Evolutionary conservation across 2,888 invertebrate species (phyloP), one percentile per base, ranked within the genome.

Genomic region (Hoplodrina ambigua): DNA sequence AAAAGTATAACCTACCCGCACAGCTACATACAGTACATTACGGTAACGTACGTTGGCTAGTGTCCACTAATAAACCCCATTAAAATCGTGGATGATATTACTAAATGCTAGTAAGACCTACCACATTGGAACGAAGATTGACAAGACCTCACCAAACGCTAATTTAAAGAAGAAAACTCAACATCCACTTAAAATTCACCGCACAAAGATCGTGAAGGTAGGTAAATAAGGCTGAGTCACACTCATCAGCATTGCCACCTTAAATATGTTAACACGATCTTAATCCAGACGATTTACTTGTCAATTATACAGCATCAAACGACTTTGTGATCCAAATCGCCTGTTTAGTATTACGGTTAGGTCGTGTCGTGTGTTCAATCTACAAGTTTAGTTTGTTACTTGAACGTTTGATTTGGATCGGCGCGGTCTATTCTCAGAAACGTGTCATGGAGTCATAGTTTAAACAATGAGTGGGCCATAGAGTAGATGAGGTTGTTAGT

Each of bases 321-420:
- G 74, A 73, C 75, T 73, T 82, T 85, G 88, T 90, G 91, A 90
- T 92, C 92, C 87, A 89, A 91, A 92, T 91, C 83, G 85, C 50
- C 90, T 92, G 85, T 81, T 94, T 93, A 93, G 92, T 94, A 94
- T 92, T 91, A 86, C 86, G 82, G 83, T 81, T 80, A 74, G 83
- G 83, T 75, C 64, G 63, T 75, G 82, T 86, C 88, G 89, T 89
- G 91, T 87, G 75, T 66, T 87, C 86, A 85, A 92, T 93, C 89
- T 92, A 90, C 93, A 93, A 93, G 92, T 93, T 88, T 88, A 93
- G 91, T 90, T 75, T 79, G 90, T 88, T 90, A 90, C 91, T 91
- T 91, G 89, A 89, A 92, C 93, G 93, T 95, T 93, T 92, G 94
- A 95, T 94, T 94, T 94, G 94, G 94, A 94, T 94, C 94, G 94